Evolutionary conservation across 2,113 vertebrate species (phyloP).

Genomic region (Psittacara wagleri): DNA sequence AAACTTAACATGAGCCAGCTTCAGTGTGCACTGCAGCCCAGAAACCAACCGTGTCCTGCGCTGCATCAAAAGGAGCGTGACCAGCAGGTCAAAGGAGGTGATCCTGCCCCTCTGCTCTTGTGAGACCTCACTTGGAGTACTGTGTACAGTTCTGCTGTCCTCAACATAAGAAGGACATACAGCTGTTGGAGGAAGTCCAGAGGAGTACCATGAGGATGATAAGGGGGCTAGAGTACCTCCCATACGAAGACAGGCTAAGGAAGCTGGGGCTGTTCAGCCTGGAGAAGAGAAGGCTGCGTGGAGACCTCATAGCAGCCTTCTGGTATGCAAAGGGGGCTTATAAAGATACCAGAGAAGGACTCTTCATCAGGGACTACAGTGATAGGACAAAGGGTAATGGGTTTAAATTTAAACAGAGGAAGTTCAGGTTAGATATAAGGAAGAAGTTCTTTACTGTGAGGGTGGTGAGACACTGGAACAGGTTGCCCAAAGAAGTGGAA

Average conservation of each 20-base stretch:
- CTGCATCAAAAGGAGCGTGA: background rate
- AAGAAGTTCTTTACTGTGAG: background rate
- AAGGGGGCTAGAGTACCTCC: background rate
- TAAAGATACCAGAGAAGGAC: background rate
- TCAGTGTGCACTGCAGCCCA: background rate
- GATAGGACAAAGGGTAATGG: background rate
- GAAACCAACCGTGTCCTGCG: background rate
- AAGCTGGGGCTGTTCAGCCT: background rate
- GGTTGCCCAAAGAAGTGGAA: background rate
- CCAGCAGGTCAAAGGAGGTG: background rate
- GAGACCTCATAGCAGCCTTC: background rate
- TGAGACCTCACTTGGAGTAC: too few species aligned
- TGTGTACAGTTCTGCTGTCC: background rate
- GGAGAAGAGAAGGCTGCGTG: background rate
- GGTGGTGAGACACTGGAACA: background rate
- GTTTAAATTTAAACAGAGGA: background rate
- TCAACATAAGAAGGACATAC: background rate
- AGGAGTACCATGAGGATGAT: background rate
- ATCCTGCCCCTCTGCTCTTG: background rate
- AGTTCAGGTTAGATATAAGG: background rate
- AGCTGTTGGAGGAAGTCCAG: background rate
- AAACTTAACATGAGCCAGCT: background rate
- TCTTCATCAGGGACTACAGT: background rate
- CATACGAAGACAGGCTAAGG: background rate
- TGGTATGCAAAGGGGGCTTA: background rate